Evolutionary conservation across 1,140 invertebrate species (phyloP), one percentile per base, ranked within the genome.

Genomic region (Rhagoletis pomonella): DNA sequence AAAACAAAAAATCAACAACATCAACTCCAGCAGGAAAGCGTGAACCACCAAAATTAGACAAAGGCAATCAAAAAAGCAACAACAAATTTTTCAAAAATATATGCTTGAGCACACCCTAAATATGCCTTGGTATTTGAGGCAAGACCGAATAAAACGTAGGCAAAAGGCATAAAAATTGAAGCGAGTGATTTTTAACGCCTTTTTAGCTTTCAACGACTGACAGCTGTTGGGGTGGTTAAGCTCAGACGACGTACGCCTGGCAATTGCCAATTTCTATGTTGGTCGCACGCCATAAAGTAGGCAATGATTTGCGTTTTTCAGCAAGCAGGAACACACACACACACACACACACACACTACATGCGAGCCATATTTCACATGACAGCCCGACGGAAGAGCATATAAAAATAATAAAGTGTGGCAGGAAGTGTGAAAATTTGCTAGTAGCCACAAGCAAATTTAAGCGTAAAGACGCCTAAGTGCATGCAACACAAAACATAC

Each of bases 291-390:
- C 84, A 64, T 50, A 86, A 86, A 62, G 84, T 64, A 86, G 84
- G 84, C 84, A 86, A 86, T 86, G 84, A 86, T 64, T 86, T 86
- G 58, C 60, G 58, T 47, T 62, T 62, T 81, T n/a, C 17, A 62
- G 17, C 67, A 73, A 4, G 19, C 7, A 6, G 0, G 2, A 7
- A n/a, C 60, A 67, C n/a, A 39, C 29, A 39, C n/a, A 50, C 73
- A 58, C 73, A 1, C 50, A 55, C 50, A 55, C n/a, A 55, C 10
- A 55, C 50, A 55, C 50, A 55, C 29, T 55, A 10, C 50, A 55
- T 7, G 50, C 50, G 10, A 10, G 50, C 10, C 10, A 55, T 55
- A 7, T 55, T 5, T 55, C 50, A 55, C 5, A 55, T 55, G 50
- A 55, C 50, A 55, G 50, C 50, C 50, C 50, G 50, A 55, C 50